Evolutionary conservation across 2,888 invertebrate genomes (phyloP).

Genomic region (Callyntrura guangdongensis): DNA sequence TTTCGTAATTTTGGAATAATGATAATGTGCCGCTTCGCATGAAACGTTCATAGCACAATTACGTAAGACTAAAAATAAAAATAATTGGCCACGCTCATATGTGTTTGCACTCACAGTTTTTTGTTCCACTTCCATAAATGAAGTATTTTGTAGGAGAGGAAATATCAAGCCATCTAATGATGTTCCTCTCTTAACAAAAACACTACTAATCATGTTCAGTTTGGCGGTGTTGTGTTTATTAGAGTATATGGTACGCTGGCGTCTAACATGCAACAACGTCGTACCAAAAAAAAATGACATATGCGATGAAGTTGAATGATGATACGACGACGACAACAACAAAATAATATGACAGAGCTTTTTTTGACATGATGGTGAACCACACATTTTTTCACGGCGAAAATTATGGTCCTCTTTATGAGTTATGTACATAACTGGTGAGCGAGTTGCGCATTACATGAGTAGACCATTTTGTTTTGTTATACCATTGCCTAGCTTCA

Average conservation of each 20-base stretch:
- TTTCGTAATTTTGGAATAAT: background rate
- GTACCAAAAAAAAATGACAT: too few relatives aligned
- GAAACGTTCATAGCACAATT: too few relatives aligned
- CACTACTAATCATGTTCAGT: too few relatives aligned
- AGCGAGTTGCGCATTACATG: too few relatives aligned
- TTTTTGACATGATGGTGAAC: background rate
- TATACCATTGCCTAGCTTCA: slow-evolving; percentile 1
- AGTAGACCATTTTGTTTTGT: too few relatives aligned
- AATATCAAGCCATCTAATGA: slow-evolving; percentile 25
- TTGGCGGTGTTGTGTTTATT: background rate
- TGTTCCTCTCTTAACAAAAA: slow-evolving; percentile 5
- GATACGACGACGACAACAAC: slow-evolving; percentile 51
- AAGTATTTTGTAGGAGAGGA: slow-evolving; percentile 20
- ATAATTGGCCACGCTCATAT: too few relatives aligned
- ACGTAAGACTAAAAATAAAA: slow-evolving; percentile 5
- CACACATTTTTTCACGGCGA: background rate
- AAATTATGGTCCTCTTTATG: background rate
- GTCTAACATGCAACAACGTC: background rate
- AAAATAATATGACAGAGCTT: slow-evolving; percentile 46
- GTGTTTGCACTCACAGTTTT: background rate
- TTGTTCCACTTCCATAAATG: background rate
- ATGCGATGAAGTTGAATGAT: slow-evolving; percentile 41
- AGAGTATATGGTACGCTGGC: background rate
- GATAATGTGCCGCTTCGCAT: too few relatives aligned
- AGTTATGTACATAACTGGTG: background rate